phyloP scores from a whole-genome alignment of 2,888 invertebrate species.

The Oeneis ivallda region DNA sequence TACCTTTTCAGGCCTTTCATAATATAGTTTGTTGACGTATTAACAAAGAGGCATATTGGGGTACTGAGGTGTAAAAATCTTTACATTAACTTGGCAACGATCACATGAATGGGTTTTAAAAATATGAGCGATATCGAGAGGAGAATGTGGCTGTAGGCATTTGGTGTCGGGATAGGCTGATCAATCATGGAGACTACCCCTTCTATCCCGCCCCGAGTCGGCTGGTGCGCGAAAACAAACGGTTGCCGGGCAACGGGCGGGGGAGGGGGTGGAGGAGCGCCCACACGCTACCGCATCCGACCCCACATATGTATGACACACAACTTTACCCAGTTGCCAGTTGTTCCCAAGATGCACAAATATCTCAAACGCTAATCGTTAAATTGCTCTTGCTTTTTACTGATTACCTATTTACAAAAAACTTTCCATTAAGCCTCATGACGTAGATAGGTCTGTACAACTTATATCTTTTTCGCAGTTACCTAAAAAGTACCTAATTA shows the following conservation, averaged over 20 bases:
- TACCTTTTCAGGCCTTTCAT: conserved; percentile 13
- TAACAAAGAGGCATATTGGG: conserved; percentile 2
- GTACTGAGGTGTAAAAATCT: conserved; percentile 13
- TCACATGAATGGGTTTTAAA: conserved; percentile 42
- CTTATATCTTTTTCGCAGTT: too few species aligned
- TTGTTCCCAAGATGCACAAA: conserved; percentile 41
- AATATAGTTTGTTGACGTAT: conserved; percentile 1
- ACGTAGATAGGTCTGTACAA: too few species aligned
- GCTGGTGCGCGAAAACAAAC: conserved; percentile 76
- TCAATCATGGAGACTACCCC: conserved; percentile 81
- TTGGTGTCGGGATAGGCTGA: conserved; percentile 76
- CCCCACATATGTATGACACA: conserved; percentile 67
- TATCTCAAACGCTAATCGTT: background rate
- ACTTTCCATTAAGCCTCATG: too few species aligned
- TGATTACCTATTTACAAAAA: too few species aligned
- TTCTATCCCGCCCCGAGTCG: conserved; percentile 76
- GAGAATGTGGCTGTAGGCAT: conserved; percentile 68
- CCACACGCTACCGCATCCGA: conserved; percentile 63
- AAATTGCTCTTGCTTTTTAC: background rate
- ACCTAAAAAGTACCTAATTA: too few species aligned
- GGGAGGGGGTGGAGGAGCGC: conserved; percentile 46
- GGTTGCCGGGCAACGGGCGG: conserved; percentile 73
- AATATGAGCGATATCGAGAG: conserved; percentile 48
- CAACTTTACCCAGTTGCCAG: conserved; percentile 37
- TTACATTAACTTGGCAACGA: conserved; percentile 20